phyloP scores from a whole-genome alignment of 1,140 invertebrate species.

The Ceratitis capitata region DNA sequence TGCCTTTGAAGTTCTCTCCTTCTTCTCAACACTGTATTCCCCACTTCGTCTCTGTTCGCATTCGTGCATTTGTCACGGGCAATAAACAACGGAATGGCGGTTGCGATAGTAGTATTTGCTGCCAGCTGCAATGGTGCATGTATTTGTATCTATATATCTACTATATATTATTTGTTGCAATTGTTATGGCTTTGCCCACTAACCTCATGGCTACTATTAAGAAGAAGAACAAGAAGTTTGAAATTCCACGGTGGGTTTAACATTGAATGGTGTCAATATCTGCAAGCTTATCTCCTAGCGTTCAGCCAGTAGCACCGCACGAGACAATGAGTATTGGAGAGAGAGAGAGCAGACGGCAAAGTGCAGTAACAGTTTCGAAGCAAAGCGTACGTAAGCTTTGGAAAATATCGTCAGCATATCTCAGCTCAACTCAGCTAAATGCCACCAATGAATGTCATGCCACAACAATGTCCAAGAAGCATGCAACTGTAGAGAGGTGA shows the following conservation, averaged over 20 bases:
- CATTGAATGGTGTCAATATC: not conserved
- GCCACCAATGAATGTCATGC: not conserved
- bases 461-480: not conserved
- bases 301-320: not conserved
- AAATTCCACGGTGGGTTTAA: not conserved
- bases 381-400: not conserved
- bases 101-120: not conserved
- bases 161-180: too few relatives aligned
- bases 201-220: not conserved
- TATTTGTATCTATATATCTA: too few relatives aligned
- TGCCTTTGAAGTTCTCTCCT: not conserved
- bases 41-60: not conserved
- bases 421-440: not conserved
- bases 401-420: not conserved
- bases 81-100: not conserved
- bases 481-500: not conserved
- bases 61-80: not conserved
- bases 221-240: too few relatives aligned
- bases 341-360: not conserved
- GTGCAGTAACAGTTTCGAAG: not conserved
- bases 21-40: not conserved
- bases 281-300: not conserved
- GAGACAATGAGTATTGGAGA: not conserved
- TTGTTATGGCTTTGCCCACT: not conserved
- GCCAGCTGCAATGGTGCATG: not conserved